A percentile compares a stretch with the other conserved stretches of the same genome.
phyloP scores from a whole-genome alignment of 2,113 vertebrate species.

The Grammomys surdaster region DNA sequence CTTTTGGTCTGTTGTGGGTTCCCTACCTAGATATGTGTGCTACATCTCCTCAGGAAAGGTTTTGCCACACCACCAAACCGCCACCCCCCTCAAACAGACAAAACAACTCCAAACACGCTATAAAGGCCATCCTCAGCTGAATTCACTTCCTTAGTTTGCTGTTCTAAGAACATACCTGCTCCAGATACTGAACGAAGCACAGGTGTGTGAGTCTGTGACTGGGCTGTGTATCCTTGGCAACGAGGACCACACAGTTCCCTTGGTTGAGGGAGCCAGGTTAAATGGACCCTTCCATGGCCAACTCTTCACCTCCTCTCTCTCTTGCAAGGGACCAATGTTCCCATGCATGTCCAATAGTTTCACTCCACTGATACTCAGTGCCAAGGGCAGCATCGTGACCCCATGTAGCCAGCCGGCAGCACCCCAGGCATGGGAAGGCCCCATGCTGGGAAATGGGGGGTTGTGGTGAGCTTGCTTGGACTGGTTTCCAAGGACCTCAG shows the following conservation, averaged over 20 bases:
- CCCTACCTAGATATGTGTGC: neutral
- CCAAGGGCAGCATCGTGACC: too few species aligned
- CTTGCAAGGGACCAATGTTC: conserved; percentile 72
- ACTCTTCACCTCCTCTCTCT: neutral
- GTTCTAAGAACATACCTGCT: neutral
- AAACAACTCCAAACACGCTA: neutral
- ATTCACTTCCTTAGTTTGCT: neutral
- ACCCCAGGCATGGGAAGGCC: neutral
- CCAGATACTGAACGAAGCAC: neutral
- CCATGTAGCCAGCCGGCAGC: neutral
- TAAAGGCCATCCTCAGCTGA: neutral
- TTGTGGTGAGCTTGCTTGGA: neutral
- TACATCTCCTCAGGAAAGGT: neutral
- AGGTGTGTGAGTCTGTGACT: neutral
- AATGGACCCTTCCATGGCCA: neutral
- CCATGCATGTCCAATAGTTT: neutral
- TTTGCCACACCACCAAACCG: too few species aligned
- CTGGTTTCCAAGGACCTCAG: neutral
- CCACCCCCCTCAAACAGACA: neutral
- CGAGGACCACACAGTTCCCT: neutral
- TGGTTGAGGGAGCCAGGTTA: neutral
- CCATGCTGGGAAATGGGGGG: neutral
- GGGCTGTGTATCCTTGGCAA: too few species aligned
- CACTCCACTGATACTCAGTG: accelerated
- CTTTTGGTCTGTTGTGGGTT: neutral